Percentiles rank a stretch among this genome's conserved stretches.
Evolutionary conservation across 2,797 vertebrate genomes (phyloP).

Genomic region (Australoheros facetus): DNA sequence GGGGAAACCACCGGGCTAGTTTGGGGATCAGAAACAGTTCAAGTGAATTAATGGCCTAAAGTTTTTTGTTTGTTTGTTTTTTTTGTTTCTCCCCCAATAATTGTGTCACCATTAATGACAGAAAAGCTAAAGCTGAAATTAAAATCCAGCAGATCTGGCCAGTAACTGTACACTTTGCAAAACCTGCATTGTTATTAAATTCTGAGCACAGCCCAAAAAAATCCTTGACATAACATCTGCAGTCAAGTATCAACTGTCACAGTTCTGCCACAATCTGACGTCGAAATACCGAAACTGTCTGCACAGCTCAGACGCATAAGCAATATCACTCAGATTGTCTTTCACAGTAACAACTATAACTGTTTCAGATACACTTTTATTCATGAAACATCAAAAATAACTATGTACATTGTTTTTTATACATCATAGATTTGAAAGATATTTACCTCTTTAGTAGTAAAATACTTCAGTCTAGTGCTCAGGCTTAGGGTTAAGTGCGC

Average conservation of each 20-base stretch:
- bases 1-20: neutral
- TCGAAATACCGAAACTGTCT: constrained; percentile 36
- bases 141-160: constrained; percentile 6
- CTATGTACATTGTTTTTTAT: constrained; percentile 79
- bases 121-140: constrained; percentile 12
- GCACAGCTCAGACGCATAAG: constrained; percentile 50
- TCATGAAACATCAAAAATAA: constrained; percentile 78
- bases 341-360: constrained; percentile 78
- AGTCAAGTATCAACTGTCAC: constrained; percentile 19
- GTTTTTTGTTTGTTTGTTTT: neutral
- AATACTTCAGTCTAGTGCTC: constrained; percentile 70
- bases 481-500: constrained; percentile 64
- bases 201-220: constrained; percentile 46
- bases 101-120: neutral
- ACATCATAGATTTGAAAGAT: constrained; percentile 63
- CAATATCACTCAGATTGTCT: constrained; percentile 77
- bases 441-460: constrained; percentile 68
- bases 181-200: constrained; percentile 30
- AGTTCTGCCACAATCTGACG: constrained; percentile 23
- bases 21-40: constrained; percentile 14
- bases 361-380: constrained; percentile 70
- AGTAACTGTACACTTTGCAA: constrained; percentile 17
- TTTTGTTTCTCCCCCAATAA: neutral
- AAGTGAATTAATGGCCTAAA: constrained; percentile 1
- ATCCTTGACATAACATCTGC: constrained; percentile 22